Evolutionary conservation across 2,113 vertebrate species (phyloP).

Genomic region (Nothoprocta pentlandii): DNA sequence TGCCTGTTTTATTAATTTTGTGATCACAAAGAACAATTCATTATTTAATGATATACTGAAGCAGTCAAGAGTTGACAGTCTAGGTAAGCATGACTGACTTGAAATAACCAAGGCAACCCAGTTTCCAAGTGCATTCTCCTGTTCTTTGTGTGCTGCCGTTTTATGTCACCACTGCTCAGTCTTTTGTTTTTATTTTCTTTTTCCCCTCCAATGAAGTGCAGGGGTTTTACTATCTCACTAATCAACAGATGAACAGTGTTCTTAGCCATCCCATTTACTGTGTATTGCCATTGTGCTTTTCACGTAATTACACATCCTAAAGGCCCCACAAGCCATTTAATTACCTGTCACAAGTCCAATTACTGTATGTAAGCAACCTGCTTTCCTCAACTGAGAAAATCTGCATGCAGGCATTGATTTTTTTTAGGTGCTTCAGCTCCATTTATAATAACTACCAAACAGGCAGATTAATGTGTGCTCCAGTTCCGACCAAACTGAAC

Average conservation of each 20-base stretch:
- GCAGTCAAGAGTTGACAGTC: constrained; percentile 37
- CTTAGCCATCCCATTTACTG: constrained; percentile 46
- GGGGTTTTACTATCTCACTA: constrained; percentile 23
- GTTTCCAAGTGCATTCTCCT: constrained; percentile 33
- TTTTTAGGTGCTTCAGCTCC: not conserved
- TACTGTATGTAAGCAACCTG: constrained; percentile 40
- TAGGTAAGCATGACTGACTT: constrained; percentile 36
- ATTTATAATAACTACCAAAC: not conserved
- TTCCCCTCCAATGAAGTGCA: constrained; percentile 9
- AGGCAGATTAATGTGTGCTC: not conserved
- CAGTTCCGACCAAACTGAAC: not conserved
- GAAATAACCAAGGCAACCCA: constrained; percentile 60
- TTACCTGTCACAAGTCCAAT: constrained; percentile 66
- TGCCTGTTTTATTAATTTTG: constrained; percentile 18
- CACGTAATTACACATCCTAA: constrained; percentile 59
- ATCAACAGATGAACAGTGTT: constrained; percentile 28
- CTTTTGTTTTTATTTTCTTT: constrained; percentile 48
- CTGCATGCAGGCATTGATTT: not conserved
- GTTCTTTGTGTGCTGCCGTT: constrained; percentile 31
- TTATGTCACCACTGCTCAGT: constrained; percentile 30
- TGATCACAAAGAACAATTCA: constrained; percentile 29
- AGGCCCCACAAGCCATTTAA: constrained; percentile 61
- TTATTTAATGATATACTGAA: constrained; percentile 58
- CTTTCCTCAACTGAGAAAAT: not conserved
- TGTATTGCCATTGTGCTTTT: constrained; percentile 26